Base-by-base conservation (phyloP, 2,888 invertebrate species). In the Apodemia hepburni region DNA sequence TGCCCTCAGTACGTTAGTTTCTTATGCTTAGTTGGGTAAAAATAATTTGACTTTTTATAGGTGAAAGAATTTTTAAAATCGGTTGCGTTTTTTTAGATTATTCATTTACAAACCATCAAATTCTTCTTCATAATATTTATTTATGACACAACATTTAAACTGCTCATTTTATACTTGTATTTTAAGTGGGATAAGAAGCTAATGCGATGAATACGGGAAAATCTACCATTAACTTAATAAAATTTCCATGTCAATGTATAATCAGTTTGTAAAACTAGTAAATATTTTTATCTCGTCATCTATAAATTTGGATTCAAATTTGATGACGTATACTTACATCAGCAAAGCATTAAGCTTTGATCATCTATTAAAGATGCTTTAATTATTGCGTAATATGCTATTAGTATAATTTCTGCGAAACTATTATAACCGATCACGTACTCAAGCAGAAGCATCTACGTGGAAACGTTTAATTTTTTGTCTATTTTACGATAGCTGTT, bases 381-480 rank as follows among this genome's bases (percentile, higher is more conserved):
- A 74, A 69, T 75, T 72, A 75, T 89, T 84, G 86, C 89, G 88
- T 84, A 87, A 90, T 80, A 81, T 75, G 70, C 76, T 71, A 73
- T 75, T 79, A 73, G 64, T 71, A 75, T 72, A 71, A 68, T 72
- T 89, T 87, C 85, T 80, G 59, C 77, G 87, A 88, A 88, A 73
- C 77, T 72, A 82, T 82, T 82, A 76, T 75, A 79, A 77, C 81
- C 82, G 82, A 83, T 82, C 70, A 73, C 73, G 72, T 80, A 74
- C 73, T 78, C 73, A 77, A 72, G 73, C 74, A 75, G 79, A 79
- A 80, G 79, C 77, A 70, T 71, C 71, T 82, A 80, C 80, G 71
- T 78, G 75, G 81, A 81, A 81, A 77, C 72, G 76, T 66, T 69
- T 70, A 59, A 68, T 78, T 85, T 84, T 85, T 87, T 79, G 27